Evolutionary conservation across 2,113 vertebrate species (phyloP).

Genomic region (Daubentonia madagascariensis): DNA sequence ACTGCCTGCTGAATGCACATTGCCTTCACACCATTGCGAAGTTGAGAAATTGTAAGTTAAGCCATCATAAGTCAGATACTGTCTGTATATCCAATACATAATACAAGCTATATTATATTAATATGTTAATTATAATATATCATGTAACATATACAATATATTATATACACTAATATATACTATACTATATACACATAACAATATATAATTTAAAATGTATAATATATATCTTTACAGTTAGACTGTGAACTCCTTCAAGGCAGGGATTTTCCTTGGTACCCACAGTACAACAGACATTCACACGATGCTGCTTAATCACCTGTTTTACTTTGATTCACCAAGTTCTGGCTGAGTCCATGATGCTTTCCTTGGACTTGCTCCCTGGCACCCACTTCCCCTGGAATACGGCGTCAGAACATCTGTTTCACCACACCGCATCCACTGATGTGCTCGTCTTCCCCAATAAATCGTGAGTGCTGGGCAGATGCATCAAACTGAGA

Average conservation of each 20-base stretch:
- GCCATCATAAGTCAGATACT: not conserved
- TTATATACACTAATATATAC: not conserved
- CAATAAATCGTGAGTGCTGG: too few relatives aligned
- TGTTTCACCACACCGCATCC: not conserved
- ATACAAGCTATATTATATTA: not conserved
- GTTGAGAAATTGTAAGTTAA: too few relatives aligned
- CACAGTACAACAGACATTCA: not conserved
- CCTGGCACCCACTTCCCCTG: not conserved
- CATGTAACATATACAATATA: not conserved
- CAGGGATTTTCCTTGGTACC: not conserved
- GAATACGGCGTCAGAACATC: not conserved
- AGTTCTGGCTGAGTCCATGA: not conserved
- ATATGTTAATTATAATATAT: not conserved
- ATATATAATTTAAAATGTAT: not conserved
- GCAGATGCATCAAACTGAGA: not conserved
- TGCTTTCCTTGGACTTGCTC: not conserved
- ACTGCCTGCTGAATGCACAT: not conserved
- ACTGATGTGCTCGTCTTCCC: not conserved
- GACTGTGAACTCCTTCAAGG: not conserved
- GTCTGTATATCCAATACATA: not conserved
- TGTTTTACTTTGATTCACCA: not conserved
- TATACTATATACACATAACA: not conserved
- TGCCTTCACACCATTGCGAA: not conserved
- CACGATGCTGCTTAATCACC: not conserved
- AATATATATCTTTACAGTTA: not conserved